Evolutionary conservation across 2,888 invertebrate genomes (phyloP).

Genomic region (Prosapia bicincta): DNA sequence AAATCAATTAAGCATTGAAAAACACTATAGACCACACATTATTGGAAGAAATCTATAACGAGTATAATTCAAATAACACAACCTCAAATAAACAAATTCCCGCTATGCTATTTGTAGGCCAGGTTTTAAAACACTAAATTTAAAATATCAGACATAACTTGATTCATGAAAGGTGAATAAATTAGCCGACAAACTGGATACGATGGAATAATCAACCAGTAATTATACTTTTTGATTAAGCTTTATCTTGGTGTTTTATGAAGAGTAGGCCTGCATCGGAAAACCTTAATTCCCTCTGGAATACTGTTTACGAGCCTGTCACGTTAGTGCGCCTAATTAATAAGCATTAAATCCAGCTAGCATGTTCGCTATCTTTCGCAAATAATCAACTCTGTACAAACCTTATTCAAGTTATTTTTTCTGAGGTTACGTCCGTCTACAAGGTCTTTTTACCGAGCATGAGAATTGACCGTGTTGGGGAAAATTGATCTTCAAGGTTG

Average conservation of each 20-base stretch:
- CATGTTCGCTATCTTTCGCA: background rate
- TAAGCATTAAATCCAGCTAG: background rate
- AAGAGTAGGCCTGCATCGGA: too few relatives aligned
- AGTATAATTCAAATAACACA: too few relatives aligned
- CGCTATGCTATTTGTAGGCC: too few relatives aligned
- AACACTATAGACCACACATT: too few relatives aligned
- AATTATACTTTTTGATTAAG: background rate
- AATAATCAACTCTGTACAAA: background rate
- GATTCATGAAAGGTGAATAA: too few relatives aligned
- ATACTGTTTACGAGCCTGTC: background rate
- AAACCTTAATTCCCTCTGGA: background rate
- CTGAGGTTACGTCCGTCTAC: background rate
- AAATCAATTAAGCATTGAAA: too few relatives aligned
- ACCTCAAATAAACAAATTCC: too few relatives aligned
- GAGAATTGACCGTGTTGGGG: background rate
- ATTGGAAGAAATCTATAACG: too few relatives aligned
- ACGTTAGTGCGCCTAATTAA: background rate
- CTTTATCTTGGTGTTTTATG: background rate
- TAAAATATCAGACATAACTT: too few relatives aligned
- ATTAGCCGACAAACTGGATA: too few relatives aligned
- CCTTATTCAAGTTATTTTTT: background rate
- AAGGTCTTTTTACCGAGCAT: background rate
- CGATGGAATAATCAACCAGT: background rate
- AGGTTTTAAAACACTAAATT: too few relatives aligned
- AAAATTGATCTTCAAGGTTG: background rate